phyloP scores from a whole-genome alignment of 2,797 vertebrate genomes.

The Rhinoraja longicauda region DNA sequence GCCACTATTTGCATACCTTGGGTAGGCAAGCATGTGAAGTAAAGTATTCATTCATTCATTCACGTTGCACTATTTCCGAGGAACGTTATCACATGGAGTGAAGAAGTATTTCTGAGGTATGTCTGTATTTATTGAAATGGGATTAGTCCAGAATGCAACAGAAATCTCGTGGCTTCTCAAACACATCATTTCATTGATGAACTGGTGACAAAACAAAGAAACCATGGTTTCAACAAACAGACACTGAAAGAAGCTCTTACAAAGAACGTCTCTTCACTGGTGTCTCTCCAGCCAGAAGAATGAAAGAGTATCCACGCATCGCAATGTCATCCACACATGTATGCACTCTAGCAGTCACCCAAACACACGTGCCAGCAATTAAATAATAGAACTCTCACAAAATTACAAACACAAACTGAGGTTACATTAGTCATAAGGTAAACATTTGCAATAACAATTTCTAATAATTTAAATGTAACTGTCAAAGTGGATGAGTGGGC shows the following conservation, averaged over 20 bases:
- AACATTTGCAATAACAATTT: conserved; percentile 16
- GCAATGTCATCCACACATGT: no score
- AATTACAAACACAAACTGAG: conserved; percentile 15
- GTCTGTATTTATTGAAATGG: conserved; percentile 12
- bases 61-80: no score
- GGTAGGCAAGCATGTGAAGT: no score
- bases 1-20: no score
- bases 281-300: neutral
- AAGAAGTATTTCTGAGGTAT: conserved; percentile 7
- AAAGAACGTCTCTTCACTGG: neutral
- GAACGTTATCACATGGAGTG: neutral
- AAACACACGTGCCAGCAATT: neutral
- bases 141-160: neutral
- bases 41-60: no score
- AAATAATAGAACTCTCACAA: conserved; percentile 32
- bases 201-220: neutral
- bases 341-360: neutral
- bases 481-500: neutral
- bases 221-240: neutral
- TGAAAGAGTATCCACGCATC: neutral
- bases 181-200: neutral
- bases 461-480: neutral
- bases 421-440: conserved; percentile 36
- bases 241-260: neutral
- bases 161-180: neutral